Conservation (phyloP, 2,113 vertebrate genomes). For the Bos taurus region ARS-UCD2.0 NC_037332.1:55599001-55599500, state of each 20-base stretch:
- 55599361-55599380: neutral
- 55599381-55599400: neutral
- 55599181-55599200: neutral
- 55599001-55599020: neutral
- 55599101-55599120: neutral
- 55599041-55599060: neutral
- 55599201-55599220: neutral
- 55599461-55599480: neutral
- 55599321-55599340: neutral
- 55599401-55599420: neutral
- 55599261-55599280: neutral
- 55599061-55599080: neutral
- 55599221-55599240: neutral
- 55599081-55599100: neutral
- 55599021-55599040: neutral
- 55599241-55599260: neutral
- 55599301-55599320: neutral
- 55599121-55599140: neutral
- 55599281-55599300: neutral
- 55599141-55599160: neutral
- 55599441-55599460: neutral
- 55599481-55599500: neutral
- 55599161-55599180: neutral
- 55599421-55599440: neutral
- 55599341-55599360: neutral